Percentiles rank a stretch among this genome's conserved stretches.
Evolutionary conservation across 2,113 vertebrate genomes (phyloP).

Genomic region (Alaudala cheleensis): DNA sequence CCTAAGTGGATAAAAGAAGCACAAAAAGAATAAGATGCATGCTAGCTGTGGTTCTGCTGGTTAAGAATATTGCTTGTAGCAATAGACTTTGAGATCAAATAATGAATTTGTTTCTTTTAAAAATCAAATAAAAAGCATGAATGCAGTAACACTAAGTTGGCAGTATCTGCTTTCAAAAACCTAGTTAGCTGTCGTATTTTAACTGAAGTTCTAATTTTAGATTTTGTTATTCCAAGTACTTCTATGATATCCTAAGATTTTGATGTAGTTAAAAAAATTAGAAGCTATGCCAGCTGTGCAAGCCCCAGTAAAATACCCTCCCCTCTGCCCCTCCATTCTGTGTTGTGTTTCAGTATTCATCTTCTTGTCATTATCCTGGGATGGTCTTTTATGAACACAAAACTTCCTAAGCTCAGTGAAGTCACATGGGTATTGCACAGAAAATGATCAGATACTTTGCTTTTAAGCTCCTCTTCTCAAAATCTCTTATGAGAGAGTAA

Average conservation of each 20-base stretch:
- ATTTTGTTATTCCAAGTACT: neutral
- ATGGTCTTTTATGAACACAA: neutral
- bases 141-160: neutral
- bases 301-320: neutral
- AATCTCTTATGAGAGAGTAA: neutral
- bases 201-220: neutral
- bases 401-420: neutral
- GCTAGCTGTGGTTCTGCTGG: neutral
- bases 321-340: neutral
- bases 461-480: neutral
- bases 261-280: neutral
- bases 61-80: neutral
- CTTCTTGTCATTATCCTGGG: neutral
- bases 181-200: neutral
- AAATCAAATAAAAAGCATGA: neutral
- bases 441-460: neutral
- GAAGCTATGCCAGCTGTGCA: neutral
- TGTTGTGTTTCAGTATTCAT: neutral
- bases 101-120: neutral
- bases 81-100: neutral
- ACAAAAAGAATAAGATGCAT: neutral
- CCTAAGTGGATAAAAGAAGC: neutral
- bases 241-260: neutral
- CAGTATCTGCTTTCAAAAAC: neutral
- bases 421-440: neutral